Conservation (phyloP, 2,797 vertebrate species). For the Eidolon dupreanum region DNA sequence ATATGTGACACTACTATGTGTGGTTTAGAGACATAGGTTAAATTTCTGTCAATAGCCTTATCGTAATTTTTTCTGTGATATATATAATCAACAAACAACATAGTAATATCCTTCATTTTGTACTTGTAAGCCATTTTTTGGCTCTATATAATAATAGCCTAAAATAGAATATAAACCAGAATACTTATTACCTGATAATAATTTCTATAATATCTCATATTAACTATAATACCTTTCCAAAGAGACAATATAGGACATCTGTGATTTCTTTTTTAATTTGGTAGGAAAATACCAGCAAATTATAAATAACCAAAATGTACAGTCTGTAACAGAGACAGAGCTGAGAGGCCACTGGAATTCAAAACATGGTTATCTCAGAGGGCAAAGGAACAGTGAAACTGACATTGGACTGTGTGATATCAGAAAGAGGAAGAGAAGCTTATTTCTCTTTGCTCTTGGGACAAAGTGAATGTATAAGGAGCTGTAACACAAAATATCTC, state of each 20-base stretch:
- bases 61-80: not conserved
- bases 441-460: not conserved
- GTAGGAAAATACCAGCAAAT: not conserved
- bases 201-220: not conserved
- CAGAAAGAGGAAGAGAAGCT: not conserved
- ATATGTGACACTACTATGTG: not conserved
- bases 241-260: not conserved
- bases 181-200: not conserved
- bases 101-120: not conserved
- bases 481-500: not conserved
- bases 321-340: not conserved
- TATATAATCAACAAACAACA: not conserved
- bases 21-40: not conserved
- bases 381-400: not conserved
- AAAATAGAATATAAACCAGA: not conserved
- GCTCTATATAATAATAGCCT: not conserved
- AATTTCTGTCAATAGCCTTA: not conserved
- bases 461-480: not conserved
- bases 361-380: not conserved
- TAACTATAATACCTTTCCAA: not conserved
- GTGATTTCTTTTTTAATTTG: not conserved
- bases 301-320: not conserved
- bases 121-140: not conserved
- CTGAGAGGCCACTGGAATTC: not conserved
- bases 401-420: not conserved